Base-by-base conservation (phyloP, 1,140 invertebrate species). In the Drosophila murphyi region DNA sequence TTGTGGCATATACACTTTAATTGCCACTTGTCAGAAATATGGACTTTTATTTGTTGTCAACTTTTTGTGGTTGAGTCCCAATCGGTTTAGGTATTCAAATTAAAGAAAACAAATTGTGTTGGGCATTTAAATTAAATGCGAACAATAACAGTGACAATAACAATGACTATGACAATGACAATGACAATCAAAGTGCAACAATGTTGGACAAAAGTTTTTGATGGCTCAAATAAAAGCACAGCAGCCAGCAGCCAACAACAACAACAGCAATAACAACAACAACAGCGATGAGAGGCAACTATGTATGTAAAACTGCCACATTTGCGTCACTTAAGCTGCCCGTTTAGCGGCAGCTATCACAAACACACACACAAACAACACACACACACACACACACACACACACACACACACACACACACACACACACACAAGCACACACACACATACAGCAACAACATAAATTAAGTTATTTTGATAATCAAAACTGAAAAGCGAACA, bases 381-480 rank as follows among this genome's bases (percentile, higher is more conserved):
- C 5, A 48, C 5, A 45, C 6, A 63, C 28, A 41, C 6, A 39
- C 28, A 45, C 2, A 37, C 8, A n/a, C 8, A 12, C 20, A 8
- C 12, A 34, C 5, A 28, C 43, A 45, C 45, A 29, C 37, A 35
- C 29, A 32, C 12, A 28, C 41, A 57, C 52, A 50, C 64, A 52
- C 57, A 50, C 64, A 62, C 51, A 41, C 32, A 47, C 57, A 59
- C 41, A 4, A 0, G 12, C 50, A 57, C 8, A n/a, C 8, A 12
- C 20, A 28, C 57, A 41, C 32, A 37, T 20, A 62, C 70, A 47
- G 20, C 43, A 59, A 62, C 65, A 76, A 82, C 79, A 87, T 87
- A 87, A 87, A 87, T 87, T 82, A 88, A 87, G 82, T 87, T 87
- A 87, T 87, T 87, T 88, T 88, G 82, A 87, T 87, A 87, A 88